These are phyloP conservation scores for Thermophis baileyi DNA, from an alignment of 2,113 vertebrate genomes.

Conservation along the genomic window DNA sequence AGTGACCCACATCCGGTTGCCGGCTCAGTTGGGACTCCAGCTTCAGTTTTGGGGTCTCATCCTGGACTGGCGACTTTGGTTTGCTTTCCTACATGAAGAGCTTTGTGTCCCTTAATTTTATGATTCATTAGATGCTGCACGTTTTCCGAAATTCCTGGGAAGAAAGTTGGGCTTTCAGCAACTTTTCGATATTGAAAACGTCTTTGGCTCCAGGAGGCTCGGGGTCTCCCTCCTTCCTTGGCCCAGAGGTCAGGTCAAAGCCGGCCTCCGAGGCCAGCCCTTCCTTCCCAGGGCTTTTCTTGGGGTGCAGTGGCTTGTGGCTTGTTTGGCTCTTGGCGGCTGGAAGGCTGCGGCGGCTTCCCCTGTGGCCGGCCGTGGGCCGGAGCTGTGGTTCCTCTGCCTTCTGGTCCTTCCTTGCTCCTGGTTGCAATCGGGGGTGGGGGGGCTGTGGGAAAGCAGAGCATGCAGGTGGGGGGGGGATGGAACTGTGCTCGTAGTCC, in stretches of 20 bases:
- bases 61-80: not conserved
- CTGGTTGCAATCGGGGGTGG: not conserved
- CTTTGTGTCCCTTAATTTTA: not conserved
- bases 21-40: not conserved
- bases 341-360: not conserved
- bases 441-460: not conserved
- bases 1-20: not conserved
- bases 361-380: not conserved
- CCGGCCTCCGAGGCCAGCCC: not conserved
- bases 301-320: not conserved
- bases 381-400: fast-evolving
- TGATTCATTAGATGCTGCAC: not conserved
- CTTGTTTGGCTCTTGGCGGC: not conserved
- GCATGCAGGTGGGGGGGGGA: not conserved
- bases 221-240: not conserved
- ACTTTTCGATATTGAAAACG: not conserved
- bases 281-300: not conserved
- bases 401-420: conserved; percentile 11
- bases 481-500: conserved; percentile 61
- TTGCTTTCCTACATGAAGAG: not conserved
- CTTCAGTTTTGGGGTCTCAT: not conserved
- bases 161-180: not conserved
- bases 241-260: not conserved
- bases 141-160: not conserved
- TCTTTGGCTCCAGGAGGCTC: not conserved